These are phyloP conservation scores for Diadumene lineata DNA, from an alignment of 92 coral and sea anemone species.

Conservation along the genomic window DNA sequence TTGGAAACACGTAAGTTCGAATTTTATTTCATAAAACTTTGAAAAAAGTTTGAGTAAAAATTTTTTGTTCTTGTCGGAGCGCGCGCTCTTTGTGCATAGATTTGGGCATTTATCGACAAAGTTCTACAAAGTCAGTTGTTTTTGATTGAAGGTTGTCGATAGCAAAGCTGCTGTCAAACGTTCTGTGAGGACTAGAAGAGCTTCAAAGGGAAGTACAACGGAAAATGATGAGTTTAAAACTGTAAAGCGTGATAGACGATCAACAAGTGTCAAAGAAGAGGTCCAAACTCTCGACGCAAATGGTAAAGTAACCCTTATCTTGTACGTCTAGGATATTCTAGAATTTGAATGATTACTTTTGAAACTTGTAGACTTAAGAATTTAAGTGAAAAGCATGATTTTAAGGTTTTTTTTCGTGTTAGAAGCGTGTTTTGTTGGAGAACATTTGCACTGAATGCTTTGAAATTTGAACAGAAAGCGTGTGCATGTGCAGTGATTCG, in stretches of 20 bases:
- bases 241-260: conserved; percentile 7
- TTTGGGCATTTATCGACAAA: neutral
- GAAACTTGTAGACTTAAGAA: neutral
- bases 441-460: conserved; percentile 13
- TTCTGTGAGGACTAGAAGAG: conserved; percentile 72
- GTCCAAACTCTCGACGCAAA: conserved; percentile 34
- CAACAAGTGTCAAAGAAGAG: conserved; percentile 37
- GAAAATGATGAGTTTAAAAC: conserved; percentile 14
- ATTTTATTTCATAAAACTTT: too few species aligned
- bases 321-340: too few species aligned
- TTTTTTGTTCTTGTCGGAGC: neutral
- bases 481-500: conserved; percentile 3
- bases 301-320: too few species aligned
- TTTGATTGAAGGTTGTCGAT: conserved; percentile 77
- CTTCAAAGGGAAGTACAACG: conserved; percentile 45
- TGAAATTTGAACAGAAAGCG: conserved; percentile 15
- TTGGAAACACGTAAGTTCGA: conserved; percentile 92
- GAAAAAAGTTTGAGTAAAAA: neutral
- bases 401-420: neutral
- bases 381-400: neutral
- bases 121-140: conserved; percentile 15
- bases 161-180: conserved; percentile 81
- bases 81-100: conserved; percentile 31
- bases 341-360: too few species aligned
- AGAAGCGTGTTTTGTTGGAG: neutral